Conservation (phyloP, 2,888 invertebrate genomes). For the Eristalis arbustorum region DNA sequence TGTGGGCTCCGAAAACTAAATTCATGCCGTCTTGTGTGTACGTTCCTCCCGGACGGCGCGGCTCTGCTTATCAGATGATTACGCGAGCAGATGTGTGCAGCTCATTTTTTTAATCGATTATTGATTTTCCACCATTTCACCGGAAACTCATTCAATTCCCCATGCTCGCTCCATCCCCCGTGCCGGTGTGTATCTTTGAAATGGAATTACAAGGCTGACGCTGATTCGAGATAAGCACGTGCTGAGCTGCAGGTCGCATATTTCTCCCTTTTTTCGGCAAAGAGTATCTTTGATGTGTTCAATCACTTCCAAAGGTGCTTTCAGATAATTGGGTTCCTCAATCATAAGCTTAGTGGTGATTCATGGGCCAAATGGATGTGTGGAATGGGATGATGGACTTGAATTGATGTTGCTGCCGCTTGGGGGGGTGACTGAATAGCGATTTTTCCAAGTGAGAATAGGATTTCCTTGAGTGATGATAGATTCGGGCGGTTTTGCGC, state of each 20-base stretch:
- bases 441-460: neutral
- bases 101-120: conserved; percentile 25
- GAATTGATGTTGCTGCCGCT: neutral
- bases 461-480: neutral
- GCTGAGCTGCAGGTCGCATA: neutral
- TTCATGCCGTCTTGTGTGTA: conserved; percentile 1
- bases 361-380: neutral
- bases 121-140: conserved; percentile 18
- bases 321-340: neutral
- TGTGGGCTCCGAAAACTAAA: neutral
- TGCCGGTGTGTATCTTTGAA: conserved; percentile 9
- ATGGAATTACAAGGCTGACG: conserved; percentile 11
- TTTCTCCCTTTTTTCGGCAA: neutral
- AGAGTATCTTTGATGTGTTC: conserved; percentile 5
- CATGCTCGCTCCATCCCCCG: neutral
- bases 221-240: conserved; percentile 32
- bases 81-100: neutral
- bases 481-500: neutral
- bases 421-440: neutral
- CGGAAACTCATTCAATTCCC: neutral
- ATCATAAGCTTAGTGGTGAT: neutral
- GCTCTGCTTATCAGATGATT: conserved; percentile 2
- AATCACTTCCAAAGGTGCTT: conserved; percentile 13
- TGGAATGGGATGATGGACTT: neutral
- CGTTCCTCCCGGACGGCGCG: neutral